Percentiles rank a stretch among this genome's conserved stretches.
Evolutionary conservation across 1,140 invertebrate genomes (phyloP).

Genomic region (Pachyrhynchus sulphureomaculatus): DNA sequence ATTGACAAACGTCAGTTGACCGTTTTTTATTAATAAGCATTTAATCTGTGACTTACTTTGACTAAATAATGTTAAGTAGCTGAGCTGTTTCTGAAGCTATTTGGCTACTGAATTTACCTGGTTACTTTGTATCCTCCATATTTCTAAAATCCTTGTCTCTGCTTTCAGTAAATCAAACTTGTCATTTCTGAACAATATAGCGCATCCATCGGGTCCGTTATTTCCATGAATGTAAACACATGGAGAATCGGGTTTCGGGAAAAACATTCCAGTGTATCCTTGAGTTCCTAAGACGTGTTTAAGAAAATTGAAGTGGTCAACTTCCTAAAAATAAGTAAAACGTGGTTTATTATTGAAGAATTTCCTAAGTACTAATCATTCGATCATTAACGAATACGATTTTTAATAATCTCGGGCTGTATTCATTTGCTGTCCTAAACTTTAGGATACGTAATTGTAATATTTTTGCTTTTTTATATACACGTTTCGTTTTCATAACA

Average conservation of each 20-base stretch:
- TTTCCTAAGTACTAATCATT: too few species aligned
- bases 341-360: too few species aligned
- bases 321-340: slow-evolving; percentile 59
- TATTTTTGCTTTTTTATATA: too few species aligned
- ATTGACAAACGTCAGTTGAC: too few species aligned
- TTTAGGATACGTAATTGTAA: too few species aligned
- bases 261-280: slow-evolving; percentile 72
- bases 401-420: too few species aligned
- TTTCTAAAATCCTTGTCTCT: slow-evolving; percentile 65
- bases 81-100: too few species aligned
- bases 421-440: too few species aligned
- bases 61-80: too few species aligned
- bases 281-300: slow-evolving; percentile 61
- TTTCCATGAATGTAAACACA: slow-evolving; percentile 73
- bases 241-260: slow-evolving; percentile 78
- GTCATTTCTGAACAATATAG: slow-evolving; percentile 68
- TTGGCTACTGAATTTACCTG: slow-evolving; percentile 60
- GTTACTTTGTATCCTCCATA: slow-evolving; percentile 70
- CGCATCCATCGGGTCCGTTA: slow-evolving; percentile 80
- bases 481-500: too few species aligned
- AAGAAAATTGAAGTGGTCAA: slow-evolving; percentile 75
- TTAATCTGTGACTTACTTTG: too few species aligned
- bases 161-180: slow-evolving; percentile 63
- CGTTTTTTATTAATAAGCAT: too few species aligned
- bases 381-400: neutral